Evolutionary conservation across 2,888 invertebrate species (phyloP), one percentile per base, ranked within the genome.

Genomic region (Acheta domesticus): DNA sequence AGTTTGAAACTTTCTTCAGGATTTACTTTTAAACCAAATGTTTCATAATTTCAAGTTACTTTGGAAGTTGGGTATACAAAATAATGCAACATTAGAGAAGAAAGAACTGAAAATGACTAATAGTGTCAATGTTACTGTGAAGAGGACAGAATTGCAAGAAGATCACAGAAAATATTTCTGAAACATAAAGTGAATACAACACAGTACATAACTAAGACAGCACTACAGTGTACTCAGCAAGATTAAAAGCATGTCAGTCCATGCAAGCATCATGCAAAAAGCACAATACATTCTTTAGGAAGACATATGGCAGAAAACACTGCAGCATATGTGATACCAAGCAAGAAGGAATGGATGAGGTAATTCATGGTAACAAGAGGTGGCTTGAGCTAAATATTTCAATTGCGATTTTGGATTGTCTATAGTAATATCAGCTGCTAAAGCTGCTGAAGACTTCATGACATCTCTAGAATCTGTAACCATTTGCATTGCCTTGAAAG

Each of bases 221-320:
- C 14, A 12, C 62, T 62, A 62, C 62, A 62, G n/a, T n/a, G n/a
- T 14, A 19, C 62, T 62, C n/a, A 62, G 62, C 62, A 14, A 62
- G 62, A 62, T 62, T 36, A 36, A 62, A 62, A 62, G 62, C 62
- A 62, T 19, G 14, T 62, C 62, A 62, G n/a, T 19, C n/a, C 16
- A 62, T 62, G 62, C 62, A 62, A 62, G n/a, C 62, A 62, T n/a
- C 62, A 62, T 62, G 62, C 62, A 62, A 3, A 62, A 62, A 62
- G 62, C 62, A 62, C 62, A 62, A 36, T n/a, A 62, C 62, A 11
- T 62, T 62, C 62, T 19, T 8, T 14, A 62, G 14, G 62, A 62
- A 19, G 62, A 62, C 62, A 36, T 36, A 36, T 36, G 36, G 36
- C 36, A 36, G 36, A 36, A 36, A 36, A 36, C 36, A 36, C 36